Base-by-base conservation (phyloP, 1,140 invertebrate genomes). In the Eubasilissa regina region DNA sequence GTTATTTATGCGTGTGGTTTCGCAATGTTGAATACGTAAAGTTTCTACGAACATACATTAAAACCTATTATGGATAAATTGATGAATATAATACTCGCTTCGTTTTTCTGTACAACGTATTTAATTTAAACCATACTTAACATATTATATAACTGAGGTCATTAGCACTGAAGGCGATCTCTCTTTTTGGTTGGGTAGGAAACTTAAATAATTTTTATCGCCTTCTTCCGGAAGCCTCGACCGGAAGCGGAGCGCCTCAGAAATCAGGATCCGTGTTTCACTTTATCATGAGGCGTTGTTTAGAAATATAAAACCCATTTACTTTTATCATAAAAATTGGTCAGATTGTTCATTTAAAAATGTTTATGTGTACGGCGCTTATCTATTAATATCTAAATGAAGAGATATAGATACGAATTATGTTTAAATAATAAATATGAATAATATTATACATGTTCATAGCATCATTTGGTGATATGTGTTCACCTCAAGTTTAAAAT, bases 151-250 rank as follows among this genome's bases (percentile, higher is more conserved):
- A 64, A n/a, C 11, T 64, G 19, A 64, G 60, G 60, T 64, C 60
- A 64, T 64, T 64, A 64, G 60, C 35, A 25, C 19, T 43, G 60
- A 64, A 35, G 19, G 60, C 60, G 60, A 64, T 64, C 60, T 64
- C 35, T 64, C 60, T 64, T 64, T 64, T 64, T 68, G 12, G 43
- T 68, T 47, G 44, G 44, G 44, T 45, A 68, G 64, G 64, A 68
- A 68, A 68, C 64, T n/a, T 47, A 68, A 68, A 68, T 68, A 68
- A 47, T 68, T 68, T 68, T 68, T 47, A 68, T 68, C 64, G 64
- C 64, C 44, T 47, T 68, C 44, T 68, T 11, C 64, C 64, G 64
- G 64, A 68, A 47, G 60, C 44, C 21, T 47, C 15, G 64, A 45
- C 43, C 64, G 64, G 64, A 68, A 68, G 15, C 43, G 35, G 44